These are phyloP conservation scores for Sinhomidia bicolor DNA, from an alignment of 2,888 invertebrate genomes.

Conservation along the genomic window DNA sequence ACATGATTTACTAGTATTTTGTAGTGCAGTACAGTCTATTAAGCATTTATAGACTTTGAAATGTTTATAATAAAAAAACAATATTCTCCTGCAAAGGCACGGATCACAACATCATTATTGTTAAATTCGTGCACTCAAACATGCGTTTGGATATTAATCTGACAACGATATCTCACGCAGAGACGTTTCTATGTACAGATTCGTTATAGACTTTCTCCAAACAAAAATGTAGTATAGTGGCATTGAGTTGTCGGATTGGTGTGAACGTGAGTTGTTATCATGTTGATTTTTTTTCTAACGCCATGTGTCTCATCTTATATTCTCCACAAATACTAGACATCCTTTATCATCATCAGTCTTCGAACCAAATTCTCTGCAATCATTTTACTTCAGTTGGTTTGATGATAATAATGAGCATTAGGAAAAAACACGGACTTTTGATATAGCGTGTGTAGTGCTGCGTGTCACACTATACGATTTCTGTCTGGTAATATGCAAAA, in stretches of 20 bases:
- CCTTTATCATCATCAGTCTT: background rate
- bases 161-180: constrained; percentile 7
- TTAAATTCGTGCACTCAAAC: background rate
- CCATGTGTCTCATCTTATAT: background rate
- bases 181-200: background rate
- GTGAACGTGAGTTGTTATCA: too few species aligned
- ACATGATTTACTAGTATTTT: constrained; percentile 52
- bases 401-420: constrained; percentile 22
- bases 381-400: constrained; percentile 36
- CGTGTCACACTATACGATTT: too few species aligned
- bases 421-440: background rate
- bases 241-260: too few species aligned
- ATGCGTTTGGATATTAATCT: constrained; percentile 30
- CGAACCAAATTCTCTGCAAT: background rate
- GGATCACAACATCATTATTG: background rate
- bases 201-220: too few species aligned
- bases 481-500: too few species aligned
- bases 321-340: background rate
- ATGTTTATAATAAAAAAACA: background rate
- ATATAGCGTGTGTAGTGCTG: too few species aligned
- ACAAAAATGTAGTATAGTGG: too few species aligned
- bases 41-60: background rate
- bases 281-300: too few species aligned
- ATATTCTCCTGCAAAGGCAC: background rate
- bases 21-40: background rate